These are phyloP conservation scores for Tetramorium alpestre DNA, from an alignment of 1,140 invertebrate species.

Conservation along the genomic window DNA sequence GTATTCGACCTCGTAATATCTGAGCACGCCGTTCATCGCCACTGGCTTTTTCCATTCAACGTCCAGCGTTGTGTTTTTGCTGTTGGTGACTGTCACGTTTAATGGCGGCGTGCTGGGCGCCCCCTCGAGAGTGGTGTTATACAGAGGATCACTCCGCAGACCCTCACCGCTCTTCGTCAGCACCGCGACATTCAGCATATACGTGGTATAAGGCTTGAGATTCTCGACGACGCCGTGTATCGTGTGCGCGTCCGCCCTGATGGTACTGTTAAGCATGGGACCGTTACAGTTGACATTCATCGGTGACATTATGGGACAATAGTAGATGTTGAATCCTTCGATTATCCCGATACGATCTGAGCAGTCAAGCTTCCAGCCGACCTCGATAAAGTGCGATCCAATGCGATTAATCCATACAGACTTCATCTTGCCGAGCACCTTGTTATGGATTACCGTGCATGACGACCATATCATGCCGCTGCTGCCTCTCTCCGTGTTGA, in stretches of 20 bases:
- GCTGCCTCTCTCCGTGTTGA: conserved; percentile 88
- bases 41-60: conserved; percentile 90
- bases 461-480: conserved; percentile 93
- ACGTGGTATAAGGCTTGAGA: conserved; percentile 92
- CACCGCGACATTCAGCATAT: conserved; percentile 91
- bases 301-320: conserved; percentile 88
- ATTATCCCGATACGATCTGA: conserved; percentile 89
- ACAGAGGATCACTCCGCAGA: conserved; percentile 88
- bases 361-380: conserved; percentile 91
- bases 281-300: conserved; percentile 84
- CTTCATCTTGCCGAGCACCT: conserved; percentile 89
- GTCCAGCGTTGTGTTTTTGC: conserved; percentile 89
- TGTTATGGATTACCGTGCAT: conserved; percentile 91
- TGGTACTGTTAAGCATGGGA: conserved; percentile 83
- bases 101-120: conserved; percentile 86
- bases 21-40: conserved; percentile 91
- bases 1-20: conserved; percentile 89
- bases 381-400: conserved; percentile 87
- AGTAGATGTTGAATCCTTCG: conserved; percentile 89
- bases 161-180: conserved; percentile 91
- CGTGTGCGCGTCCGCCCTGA: conserved; percentile 82
- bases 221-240: conserved; percentile 81
- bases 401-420: conserved; percentile 87
- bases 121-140: conserved; percentile 91
- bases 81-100: conserved; percentile 87